Conservation (phyloP, 1,140 invertebrate species). For the Pomacea maculata region DNA sequence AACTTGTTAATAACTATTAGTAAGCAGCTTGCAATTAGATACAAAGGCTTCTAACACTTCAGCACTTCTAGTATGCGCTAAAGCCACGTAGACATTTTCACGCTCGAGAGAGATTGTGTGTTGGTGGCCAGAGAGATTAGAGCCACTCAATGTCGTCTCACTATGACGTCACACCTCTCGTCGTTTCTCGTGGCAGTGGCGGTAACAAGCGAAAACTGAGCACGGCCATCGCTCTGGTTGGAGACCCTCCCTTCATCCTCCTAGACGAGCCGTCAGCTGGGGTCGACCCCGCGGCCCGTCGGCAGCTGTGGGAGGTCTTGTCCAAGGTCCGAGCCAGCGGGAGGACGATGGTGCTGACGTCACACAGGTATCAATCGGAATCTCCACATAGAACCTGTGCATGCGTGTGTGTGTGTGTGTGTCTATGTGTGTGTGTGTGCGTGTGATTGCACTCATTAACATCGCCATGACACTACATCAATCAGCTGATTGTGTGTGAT, state of each 20-base stretch:
- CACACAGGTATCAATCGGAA: slow-evolving; percentile 52
- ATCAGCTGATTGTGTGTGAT: not conserved
- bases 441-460: too few relatives aligned
- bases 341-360: slow-evolving; percentile 59
- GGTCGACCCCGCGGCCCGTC: slow-evolving; percentile 66
- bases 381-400: not conserved
- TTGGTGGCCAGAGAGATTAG: not conserved
- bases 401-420: slow-evolving; percentile 16
- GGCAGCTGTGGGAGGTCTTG: slow-evolving; percentile 65
- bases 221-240: slow-evolving; percentile 87
- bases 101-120: not conserved
- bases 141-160: not conserved
- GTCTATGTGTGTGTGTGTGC: not conserved
- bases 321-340: slow-evolving; percentile 52
- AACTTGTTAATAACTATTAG: not conserved
- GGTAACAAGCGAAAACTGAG: slow-evolving; percentile 96
- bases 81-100: too few relatives aligned
- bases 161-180: not conserved
- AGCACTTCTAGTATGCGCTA: too few relatives aligned
- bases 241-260: slow-evolving; percentile 64
- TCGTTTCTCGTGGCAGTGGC: slow-evolving; percentile 36
- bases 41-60: too few relatives aligned
- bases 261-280: slow-evolving; percentile 67
- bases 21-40: too few relatives aligned
- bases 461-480: not conserved